Conservation (phyloP, 2,113 vertebrate species). For the Crotalus tigris region DNA sequence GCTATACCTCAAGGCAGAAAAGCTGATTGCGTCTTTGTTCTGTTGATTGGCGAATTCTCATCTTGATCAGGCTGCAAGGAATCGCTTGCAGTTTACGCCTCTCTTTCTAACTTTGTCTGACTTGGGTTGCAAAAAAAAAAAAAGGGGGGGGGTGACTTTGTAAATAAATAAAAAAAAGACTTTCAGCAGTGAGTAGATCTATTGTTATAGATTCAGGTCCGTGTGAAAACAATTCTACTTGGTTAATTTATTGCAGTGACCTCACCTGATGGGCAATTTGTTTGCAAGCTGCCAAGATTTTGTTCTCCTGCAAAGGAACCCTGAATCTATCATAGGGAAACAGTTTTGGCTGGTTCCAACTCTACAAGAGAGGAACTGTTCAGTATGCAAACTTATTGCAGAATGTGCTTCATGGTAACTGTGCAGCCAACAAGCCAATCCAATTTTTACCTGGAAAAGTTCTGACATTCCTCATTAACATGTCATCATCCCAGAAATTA, state of each 20-base stretch:
- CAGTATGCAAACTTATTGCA: conserved; percentile 5
- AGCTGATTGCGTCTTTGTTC: not conserved
- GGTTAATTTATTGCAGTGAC: not conserved
- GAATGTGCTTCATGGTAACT: conserved; percentile 43
- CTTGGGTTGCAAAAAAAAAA: not conserved
- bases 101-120: not conserved
- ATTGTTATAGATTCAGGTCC: not conserved
- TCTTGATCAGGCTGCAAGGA: not conserved
- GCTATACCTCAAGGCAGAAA: not conserved
- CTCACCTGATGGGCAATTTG: not conserved
- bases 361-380: conserved; percentile 1
- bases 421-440: conserved; percentile 28
- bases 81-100: not conserved
- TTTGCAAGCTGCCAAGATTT: not conserved
- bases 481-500: conserved; percentile 64
- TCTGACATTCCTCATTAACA: conserved; percentile 50
- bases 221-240: not conserved
- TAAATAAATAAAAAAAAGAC: not conserved
- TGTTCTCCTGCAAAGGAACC: not conserved
- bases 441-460: conserved; percentile 44
- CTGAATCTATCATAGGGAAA: too few relatives aligned
- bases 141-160: too few relatives aligned
- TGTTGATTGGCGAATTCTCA: not conserved
- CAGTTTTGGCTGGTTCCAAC: not conserved
- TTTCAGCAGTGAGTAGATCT: not conserved